Percentiles rank a stretch among this genome's conserved stretches.
phyloP scores from a whole-genome alignment of 2,113 vertebrate species.

The Daphoenositta chrysoptera region DNA sequence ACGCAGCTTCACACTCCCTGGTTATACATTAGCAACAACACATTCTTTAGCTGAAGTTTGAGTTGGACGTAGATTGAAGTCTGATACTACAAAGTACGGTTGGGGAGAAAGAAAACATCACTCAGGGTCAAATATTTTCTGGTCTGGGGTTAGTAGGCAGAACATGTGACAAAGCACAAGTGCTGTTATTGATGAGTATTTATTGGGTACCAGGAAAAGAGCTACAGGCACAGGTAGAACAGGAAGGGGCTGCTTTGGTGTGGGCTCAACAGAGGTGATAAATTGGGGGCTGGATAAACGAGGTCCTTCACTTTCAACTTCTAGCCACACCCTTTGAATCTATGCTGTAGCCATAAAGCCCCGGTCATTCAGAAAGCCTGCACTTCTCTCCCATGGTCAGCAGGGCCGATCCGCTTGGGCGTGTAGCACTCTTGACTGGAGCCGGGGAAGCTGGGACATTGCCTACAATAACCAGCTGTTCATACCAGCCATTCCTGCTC shows the following conservation, averaged over 20 bases:
- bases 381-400: background rate
- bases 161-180: background rate
- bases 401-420: background rate
- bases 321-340: background rate
- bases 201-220: background rate
- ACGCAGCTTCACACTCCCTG: slow-evolving; percentile 28
- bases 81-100: background rate
- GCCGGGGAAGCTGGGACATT: background rate
- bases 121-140: slow-evolving; percentile 47
- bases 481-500: slow-evolving; percentile 19
- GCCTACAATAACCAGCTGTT: background rate
- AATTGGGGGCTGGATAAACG: background rate
- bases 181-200: background rate
- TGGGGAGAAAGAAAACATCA: slow-evolving; percentile 11
- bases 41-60: slow-evolving; percentile 53
- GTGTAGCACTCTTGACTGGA: background rate
- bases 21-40: slow-evolving; percentile 51
- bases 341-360: background rate
- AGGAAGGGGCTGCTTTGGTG: background rate
- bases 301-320: background rate
- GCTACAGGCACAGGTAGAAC: background rate
- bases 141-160: background rate
- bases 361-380: background rate
- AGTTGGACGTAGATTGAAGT: background rate
- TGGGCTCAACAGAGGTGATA: background rate